These are phyloP conservation scores for Ophion costatus DNA, from an alignment of 2,888 invertebrate species.

Conservation along the genomic window DNA sequence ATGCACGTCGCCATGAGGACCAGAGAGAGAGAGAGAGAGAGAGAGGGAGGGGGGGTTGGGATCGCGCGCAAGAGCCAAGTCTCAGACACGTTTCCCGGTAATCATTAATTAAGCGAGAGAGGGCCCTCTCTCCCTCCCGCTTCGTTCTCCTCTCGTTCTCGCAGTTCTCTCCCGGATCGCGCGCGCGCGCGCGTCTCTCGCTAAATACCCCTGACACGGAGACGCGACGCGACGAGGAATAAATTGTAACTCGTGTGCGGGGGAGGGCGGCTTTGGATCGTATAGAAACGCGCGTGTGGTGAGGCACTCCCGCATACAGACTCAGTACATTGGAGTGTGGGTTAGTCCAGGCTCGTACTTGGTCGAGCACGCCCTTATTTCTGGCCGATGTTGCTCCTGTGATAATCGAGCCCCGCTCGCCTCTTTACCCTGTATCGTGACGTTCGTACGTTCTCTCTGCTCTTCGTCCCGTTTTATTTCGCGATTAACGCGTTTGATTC, in stretches of 20 bases:
- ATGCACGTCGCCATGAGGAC: background rate
- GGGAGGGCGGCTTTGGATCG: slow-evolving; percentile 39
- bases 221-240: slow-evolving; percentile 67
- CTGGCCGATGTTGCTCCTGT: slow-evolving; percentile 55
- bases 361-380: slow-evolving; percentile 59
- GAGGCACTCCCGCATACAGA: slow-evolving; percentile 57
- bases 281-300: slow-evolving; percentile 26
- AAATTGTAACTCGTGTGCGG: slow-evolving; percentile 60
- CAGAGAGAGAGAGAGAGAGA: background rate
- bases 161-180: slow-evolving; percentile 52
- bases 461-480: slow-evolving; percentile 35
- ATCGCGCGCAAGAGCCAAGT: slow-evolving; percentile 75
- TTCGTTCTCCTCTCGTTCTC: slow-evolving; percentile 42
- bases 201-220: slow-evolving; percentile 75
- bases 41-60: slow-evolving; percentile 47
- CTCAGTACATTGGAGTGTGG: slow-evolving; percentile 11
- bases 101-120: slow-evolving; percentile 82
- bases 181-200: slow-evolving; percentile 72
- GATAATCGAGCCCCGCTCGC: slow-evolving; percentile 42
- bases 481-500: slow-evolving; percentile 61
- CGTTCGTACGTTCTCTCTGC: slow-evolving; percentile 18
- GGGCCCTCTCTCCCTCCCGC: slow-evolving; percentile 42
- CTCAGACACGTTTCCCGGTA: slow-evolving; percentile 82
- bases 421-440: slow-evolving; percentile 27
- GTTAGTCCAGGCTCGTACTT: slow-evolving; percentile 34